Evolutionary conservation across 1,140 invertebrate species (phyloP), one percentile per base, ranked within the genome.

Genomic region (Stegodyphus mimosarum): DNA sequence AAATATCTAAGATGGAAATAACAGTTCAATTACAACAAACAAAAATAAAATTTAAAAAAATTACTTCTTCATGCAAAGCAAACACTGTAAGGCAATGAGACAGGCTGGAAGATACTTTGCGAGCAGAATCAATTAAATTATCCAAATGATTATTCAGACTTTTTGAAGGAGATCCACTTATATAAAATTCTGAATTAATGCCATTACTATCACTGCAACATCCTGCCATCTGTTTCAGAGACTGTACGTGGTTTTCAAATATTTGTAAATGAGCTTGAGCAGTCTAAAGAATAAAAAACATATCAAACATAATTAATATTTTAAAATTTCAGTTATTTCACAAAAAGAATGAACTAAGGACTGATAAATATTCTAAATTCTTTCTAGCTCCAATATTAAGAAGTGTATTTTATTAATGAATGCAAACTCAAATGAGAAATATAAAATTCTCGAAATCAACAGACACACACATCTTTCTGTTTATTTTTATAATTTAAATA

Each of bases 181-280:
- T 50, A n/a, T 69, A 84, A 17, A 75, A 69, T 55, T 50, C 49
- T 13, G 83, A 86, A 49, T 75, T 69, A 48, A 9, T 50, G 7
- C 55, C 52, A 52, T 72, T 69, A 15, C n/a, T 7, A 15, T 2
- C n/a, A 49, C 33, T 52, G 15, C 18, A n/a, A 10, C 17, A 18
- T 55, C 15, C 17, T 11, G 11, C 18, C 10, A 3, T 60, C n/a
- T 50, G 49, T 66, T 78, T 86, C 13, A 80, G 70, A 51, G 71
- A 66, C 51, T 55, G 50, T 7, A 94, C 88, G 87, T 94, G 92
- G 60, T 91, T 92, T 83, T 94, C 93, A 15, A 94, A 88, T 15
- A 94, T 87, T 72, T 92, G 91, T 84, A 94, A 91, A 88, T 93
- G 92, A 80, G 94, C 94, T 60, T 92, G 91, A 6, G 93, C 93